Conservation (phyloP, 2,888 invertebrate species). For the Dusona sp. region DNA sequence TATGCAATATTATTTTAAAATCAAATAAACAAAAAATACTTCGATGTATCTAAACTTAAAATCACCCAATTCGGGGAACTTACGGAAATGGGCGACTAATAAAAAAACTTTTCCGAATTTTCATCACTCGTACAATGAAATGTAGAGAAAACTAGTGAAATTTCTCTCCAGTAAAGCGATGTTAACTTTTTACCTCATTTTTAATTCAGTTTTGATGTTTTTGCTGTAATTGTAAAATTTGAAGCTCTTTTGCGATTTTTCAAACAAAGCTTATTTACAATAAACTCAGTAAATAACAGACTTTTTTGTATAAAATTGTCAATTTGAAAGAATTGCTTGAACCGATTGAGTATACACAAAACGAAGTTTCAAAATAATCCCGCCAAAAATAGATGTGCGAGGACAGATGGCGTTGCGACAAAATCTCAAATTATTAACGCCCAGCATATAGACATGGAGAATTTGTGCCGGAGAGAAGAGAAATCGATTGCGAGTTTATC, state of each 20-base stretch:
- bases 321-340: neutral
- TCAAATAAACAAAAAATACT: neutral
- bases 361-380: constrained; percentile 46
- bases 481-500: constrained; percentile 63
- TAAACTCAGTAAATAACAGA: neutral
- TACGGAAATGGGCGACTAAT: neutral
- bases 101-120: neutral
- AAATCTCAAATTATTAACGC: constrained; percentile 64
- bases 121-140: neutral
- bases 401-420: constrained; percentile 32
- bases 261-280: neutral
- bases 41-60: neutral
- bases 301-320: neutral
- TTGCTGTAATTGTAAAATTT: neutral
- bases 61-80: neutral
- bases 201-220: neutral
- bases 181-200: neutral
- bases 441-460: constrained; percentile 42
- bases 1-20: neutral
- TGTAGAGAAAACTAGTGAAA: neutral
- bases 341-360: neutral
- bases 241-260: neutral
- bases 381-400: constrained; percentile 44
- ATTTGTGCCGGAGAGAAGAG: constrained; percentile 45
- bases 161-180: neutral